Evolutionary conservation across 1,140 invertebrate species (phyloP).

Genomic region (Phortica variegata): DNA sequence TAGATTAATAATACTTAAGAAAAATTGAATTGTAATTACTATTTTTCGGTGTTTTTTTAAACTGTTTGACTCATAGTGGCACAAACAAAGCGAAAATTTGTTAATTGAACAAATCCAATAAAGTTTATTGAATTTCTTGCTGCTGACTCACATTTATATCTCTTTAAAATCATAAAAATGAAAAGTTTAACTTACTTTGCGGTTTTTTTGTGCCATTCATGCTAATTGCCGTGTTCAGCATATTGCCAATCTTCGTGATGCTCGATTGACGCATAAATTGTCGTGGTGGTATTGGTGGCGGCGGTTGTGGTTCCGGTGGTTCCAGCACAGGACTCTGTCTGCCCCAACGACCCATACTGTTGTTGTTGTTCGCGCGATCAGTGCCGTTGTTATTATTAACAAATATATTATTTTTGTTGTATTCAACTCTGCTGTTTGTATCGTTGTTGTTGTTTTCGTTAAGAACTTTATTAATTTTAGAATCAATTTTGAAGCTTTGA

Average conservation of each 20-base stretch:
- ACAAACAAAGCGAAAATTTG: no score
- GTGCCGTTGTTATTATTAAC: slow-evolving; percentile 37
- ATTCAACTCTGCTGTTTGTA: neutral
- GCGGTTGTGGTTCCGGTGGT: slow-evolving; percentile 43
- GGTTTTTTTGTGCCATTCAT: slow-evolving; percentile 58
- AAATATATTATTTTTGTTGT: slow-evolving; percentile 6
- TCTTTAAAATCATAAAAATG: slow-evolving; percentile 11
- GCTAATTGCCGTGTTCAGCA: slow-evolving; percentile 66
- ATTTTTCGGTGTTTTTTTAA: no score
- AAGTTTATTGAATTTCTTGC: no score
- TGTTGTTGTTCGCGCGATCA: slow-evolving; percentile 1
- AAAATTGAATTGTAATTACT: no score
- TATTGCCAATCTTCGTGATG: slow-evolving; percentile 67
- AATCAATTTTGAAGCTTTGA: neutral
- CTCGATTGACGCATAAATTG: slow-evolving; percentile 67
- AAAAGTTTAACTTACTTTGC: slow-evolving; percentile 38
- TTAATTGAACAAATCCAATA: no score
- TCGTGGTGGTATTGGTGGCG: slow-evolving; percentile 54
- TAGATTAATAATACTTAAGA: no score
- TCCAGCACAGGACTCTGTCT: slow-evolving; percentile 47
- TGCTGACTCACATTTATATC: no score
- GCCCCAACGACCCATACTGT: slow-evolving; percentile 49
- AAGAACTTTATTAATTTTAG: neutral
- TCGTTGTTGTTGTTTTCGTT: slow-evolving; percentile 3
- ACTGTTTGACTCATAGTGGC: no score